These are phyloP conservation scores for Molorchus minor DNA, from an alignment of 2,888 invertebrate genomes.

Conservation along the genomic window DNA sequence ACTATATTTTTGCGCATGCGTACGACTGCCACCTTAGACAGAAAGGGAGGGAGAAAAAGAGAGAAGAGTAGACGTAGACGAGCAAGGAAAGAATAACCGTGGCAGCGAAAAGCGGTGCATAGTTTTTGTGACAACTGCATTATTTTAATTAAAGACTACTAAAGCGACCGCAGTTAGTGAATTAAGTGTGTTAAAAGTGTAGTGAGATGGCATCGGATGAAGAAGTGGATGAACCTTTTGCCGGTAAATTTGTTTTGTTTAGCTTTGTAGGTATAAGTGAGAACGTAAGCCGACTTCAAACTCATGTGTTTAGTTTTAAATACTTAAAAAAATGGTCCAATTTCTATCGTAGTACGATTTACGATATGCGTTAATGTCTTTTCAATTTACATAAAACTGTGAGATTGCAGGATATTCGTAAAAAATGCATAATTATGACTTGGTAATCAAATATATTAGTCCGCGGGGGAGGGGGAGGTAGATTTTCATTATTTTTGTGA, in stretches of 20 bases:
- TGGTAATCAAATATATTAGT: slow-evolving; percentile 57
- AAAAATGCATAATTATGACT: slow-evolving; percentile 54
- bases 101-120: slow-evolving; percentile 29
- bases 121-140: slow-evolving; percentile 27
- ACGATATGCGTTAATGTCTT: slow-evolving; percentile 5
- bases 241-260: slow-evolving; percentile 73
- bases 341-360: slow-evolving; percentile 1
- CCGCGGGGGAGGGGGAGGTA: slow-evolving; percentile 56
- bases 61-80: too few relatives aligned
- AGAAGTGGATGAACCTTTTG: slow-evolving; percentile 86
- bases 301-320: slow-evolving; percentile 48
- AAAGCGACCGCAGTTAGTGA: slow-evolving; percentile 24
- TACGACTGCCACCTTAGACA: neutral
- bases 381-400: neutral
- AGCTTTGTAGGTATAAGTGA: slow-evolving; percentile 51
- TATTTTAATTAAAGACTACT: slow-evolving; percentile 28
- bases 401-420: slow-evolving; percentile 10
- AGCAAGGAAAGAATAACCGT: slow-evolving; percentile 30
- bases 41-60: slow-evolving; percentile 19
- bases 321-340: slow-evolving; percentile 21
- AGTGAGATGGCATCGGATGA: slow-evolving; percentile 83
- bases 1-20: slow-evolving; percentile 11
- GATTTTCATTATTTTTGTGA: slow-evolving; percentile 66
- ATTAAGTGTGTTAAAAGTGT: slow-evolving; percentile 32
- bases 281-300: slow-evolving; percentile 57